These are phyloP conservation scores for Zingel zingel DNA, from an alignment of 2,113 vertebrate genomes.

Conservation along the genomic window DNA sequence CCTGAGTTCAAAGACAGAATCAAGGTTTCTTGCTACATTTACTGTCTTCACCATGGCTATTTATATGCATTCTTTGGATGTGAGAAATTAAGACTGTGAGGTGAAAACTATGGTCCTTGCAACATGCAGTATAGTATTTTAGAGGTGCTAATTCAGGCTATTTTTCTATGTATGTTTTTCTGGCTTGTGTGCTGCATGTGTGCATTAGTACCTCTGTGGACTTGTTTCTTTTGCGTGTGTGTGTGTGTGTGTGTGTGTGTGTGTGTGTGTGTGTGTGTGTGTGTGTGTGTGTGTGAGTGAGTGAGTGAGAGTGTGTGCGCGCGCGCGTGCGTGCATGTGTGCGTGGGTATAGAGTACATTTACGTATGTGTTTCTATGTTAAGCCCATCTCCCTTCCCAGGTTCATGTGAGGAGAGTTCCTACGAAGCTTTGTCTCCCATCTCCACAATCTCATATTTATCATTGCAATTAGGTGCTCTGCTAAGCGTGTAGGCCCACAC, in stretches of 20 bases:
- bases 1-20: neutral
- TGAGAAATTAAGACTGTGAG: neutral
- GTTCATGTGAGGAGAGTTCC: slow-evolving; percentile 45
- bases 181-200: neutral
- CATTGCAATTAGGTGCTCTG: slow-evolving; percentile 76
- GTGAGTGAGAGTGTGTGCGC: no score
- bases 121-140: neutral
- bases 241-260: neutral
- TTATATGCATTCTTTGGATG: neutral
- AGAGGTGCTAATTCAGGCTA: neutral
- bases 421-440: slow-evolving; percentile 30
- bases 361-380: slow-evolving; percentile 8
- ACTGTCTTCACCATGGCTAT: neutral
- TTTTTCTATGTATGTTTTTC: neutral
- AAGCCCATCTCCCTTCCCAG: slow-evolving; percentile 29
- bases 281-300: neutral
- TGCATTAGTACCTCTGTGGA: slow-evolving; percentile 2
- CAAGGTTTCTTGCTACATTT: neutral
- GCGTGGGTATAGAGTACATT: neutral
- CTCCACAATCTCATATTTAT: slow-evolving; percentile 67
- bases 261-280: neutral
- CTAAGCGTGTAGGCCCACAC: slow-evolving; percentile 62
- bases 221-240: neutral
- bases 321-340: neutral
- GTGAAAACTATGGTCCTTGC: neutral